These are phyloP conservation scores for Malurus cyaneus DNA, from an alignment of 2,113 vertebrate species.

Conservation along the genomic window DNA sequence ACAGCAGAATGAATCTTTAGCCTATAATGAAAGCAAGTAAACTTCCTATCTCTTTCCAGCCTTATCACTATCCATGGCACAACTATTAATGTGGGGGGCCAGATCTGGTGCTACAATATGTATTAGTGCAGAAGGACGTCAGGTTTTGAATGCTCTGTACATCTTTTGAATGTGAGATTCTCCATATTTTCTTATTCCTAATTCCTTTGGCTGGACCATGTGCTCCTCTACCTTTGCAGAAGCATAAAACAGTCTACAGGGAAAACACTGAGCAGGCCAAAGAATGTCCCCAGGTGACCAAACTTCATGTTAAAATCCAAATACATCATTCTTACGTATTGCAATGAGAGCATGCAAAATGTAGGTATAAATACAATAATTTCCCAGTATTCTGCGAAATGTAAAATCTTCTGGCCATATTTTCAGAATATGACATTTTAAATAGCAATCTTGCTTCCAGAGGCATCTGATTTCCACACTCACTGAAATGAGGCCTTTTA, in stretches of 20 bases:
- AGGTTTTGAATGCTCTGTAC: neutral
- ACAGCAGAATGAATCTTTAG: neutral
- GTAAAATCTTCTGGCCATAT: neutral
- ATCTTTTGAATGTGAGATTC: neutral
- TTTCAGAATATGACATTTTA: neutral
- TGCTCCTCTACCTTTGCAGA: neutral
- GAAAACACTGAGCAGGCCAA: neutral
- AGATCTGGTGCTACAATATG: neutral
- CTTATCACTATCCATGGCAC: neutral
- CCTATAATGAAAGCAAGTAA: neutral
- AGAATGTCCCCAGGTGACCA: neutral
- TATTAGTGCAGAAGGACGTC: neutral
- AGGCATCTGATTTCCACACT: neutral
- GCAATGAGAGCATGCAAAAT: neutral
- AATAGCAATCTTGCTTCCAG: neutral
- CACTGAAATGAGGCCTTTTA: neutral
- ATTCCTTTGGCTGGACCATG: neutral
- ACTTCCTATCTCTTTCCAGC: neutral
- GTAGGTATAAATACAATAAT: neutral
- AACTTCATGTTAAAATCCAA: neutral
- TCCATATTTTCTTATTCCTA: too few relatives aligned
- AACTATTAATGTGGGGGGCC: neutral
- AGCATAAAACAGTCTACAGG: neutral
- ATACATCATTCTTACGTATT: neutral
- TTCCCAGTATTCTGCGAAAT: neutral